Evolutionary conservation across 2,797 vertebrate genomes (phyloP).

Genomic region (Glyptemys insculpta): DNA sequence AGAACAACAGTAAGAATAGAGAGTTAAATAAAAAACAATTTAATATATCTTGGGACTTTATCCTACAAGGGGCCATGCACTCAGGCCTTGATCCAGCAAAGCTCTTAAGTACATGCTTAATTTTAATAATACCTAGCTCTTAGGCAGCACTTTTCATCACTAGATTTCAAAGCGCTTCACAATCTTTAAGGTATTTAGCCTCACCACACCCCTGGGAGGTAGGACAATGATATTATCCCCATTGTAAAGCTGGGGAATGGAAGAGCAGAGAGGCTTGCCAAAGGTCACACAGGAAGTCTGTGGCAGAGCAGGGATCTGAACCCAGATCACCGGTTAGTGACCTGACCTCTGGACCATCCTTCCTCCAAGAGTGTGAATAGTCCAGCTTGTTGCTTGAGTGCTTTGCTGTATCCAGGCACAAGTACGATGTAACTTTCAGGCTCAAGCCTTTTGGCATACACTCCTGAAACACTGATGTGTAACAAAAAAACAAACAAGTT

Average conservation of each 20-base stretch:
- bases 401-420: not conserved
- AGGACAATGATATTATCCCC: not conserved
- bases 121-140: not conserved
- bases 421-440: not conserved
- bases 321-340: not conserved
- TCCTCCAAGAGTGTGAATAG: not conserved
- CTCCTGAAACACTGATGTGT: not conserved
- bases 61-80: not conserved
- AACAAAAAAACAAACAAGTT: not conserved
- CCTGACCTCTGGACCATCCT: not conserved
- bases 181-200: not conserved
- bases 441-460: not conserved
- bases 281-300: not conserved
- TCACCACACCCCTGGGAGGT: not conserved
- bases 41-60: accelerated
- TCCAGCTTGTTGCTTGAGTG: not conserved
- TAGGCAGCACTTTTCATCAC: not conserved
- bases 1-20: not conserved
- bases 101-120: not conserved
- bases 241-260: not conserved
- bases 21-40: not conserved
- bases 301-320: not conserved
- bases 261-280: not conserved
- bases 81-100: not conserved
- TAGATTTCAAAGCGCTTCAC: not conserved